phyloP scores from a whole-genome alignment of 2,797 vertebrate genomes.

The Lindbergichthys nudifrons region DNA sequence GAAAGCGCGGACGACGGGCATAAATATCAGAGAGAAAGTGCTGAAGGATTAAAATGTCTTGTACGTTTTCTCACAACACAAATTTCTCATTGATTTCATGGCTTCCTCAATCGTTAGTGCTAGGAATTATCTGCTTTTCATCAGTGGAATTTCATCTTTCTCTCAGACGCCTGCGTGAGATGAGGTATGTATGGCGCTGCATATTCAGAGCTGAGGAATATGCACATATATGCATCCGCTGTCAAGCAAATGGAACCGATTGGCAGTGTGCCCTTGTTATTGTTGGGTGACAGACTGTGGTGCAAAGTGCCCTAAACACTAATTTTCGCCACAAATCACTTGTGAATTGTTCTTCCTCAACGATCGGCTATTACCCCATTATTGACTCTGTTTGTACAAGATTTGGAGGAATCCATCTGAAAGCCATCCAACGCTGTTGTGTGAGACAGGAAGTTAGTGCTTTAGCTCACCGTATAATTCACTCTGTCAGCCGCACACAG shows the following conservation, averaged over 20 bases:
- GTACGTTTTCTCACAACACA: conserved; percentile 73
- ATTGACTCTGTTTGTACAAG: conserved; percentile 78
- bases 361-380: conserved; percentile 73
- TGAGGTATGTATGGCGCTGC: conserved; percentile 35
- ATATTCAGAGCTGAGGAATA: conserved; percentile 36
- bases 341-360: conserved; percentile 70
- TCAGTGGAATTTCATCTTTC: conserved; percentile 44
- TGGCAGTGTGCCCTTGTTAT: conserved; percentile 64
- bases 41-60: conserved; percentile 77
- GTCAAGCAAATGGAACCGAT: conserved; percentile 62
- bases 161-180: background rate
- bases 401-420: conserved; percentile 75
- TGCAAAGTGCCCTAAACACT: conserved; percentile 73
- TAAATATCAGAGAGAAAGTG: conserved; percentile 76
- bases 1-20: conserved; percentile 71
- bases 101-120: conserved; percentile 61
- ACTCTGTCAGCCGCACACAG: conserved; percentile 73
- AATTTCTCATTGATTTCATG: conserved; percentile 77
- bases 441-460: conserved; percentile 69
- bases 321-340: conserved; percentile 74
- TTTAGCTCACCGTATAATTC: conserved; percentile 80
- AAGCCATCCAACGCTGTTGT: conserved; percentile 70
- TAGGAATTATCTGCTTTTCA: conserved; percentile 70
- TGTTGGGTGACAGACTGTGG: conserved; percentile 62
- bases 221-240: conserved; percentile 33